Evolutionary conservation across 2,797 vertebrate genomes (phyloP).

Genomic region (Linurgus olivaceus): DNA sequence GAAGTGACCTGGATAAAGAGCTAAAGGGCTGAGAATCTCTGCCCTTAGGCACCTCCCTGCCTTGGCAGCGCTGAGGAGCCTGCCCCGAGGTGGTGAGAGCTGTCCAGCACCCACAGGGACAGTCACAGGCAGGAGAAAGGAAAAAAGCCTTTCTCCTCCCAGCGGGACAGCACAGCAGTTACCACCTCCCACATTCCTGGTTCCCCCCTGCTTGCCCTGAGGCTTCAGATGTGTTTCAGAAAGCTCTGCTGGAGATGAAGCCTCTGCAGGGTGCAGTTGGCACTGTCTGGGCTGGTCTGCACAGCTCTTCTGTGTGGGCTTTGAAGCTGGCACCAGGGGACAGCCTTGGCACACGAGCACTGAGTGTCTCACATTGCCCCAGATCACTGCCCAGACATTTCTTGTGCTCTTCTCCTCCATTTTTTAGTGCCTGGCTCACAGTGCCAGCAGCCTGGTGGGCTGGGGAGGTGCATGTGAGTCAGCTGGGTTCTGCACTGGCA

Average conservation of each 20-base stretch:
- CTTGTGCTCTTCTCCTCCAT: not conserved
- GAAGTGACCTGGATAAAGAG: slow-evolving; percentile 20
- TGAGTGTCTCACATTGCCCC: not conserved
- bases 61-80: not conserved
- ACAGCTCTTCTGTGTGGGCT: not conserved
- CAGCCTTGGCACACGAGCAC: not conserved
- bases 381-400: not conserved
- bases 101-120: not conserved
- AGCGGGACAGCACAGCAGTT: not conserved
- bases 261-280: not conserved
- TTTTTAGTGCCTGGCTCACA: not conserved
- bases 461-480: rapidly evolving
- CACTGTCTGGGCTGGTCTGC: not conserved
- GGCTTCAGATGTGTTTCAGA: not conserved
- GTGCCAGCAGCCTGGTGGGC: not conserved
- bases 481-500: not conserved
- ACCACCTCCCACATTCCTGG: not conserved
- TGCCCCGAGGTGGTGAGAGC: not conserved
- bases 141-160: not conserved
- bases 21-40: slow-evolving; percentile 2
- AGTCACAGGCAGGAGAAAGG: not conserved
- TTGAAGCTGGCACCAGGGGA: not conserved
- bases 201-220: not conserved
- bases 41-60: not conserved
- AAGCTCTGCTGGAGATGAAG: not conserved